A percentile compares a stretch with the other conserved stretches of the same genome.
These are phyloP conservation scores for Lathronympha strigana DNA, from an alignment of 2,888 invertebrate species.

Conservation along the genomic window DNA sequence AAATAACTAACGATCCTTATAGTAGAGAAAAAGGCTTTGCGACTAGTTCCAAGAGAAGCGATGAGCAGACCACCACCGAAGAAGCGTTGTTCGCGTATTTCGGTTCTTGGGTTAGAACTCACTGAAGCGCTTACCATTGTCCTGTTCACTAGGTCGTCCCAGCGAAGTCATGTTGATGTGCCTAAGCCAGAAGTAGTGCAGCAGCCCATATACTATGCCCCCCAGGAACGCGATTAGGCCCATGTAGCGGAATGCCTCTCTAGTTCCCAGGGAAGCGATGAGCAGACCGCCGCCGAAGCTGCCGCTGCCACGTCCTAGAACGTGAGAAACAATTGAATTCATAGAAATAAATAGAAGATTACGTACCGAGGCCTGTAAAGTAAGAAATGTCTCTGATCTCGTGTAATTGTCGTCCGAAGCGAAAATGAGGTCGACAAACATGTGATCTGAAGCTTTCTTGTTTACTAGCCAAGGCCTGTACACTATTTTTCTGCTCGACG, in stretches of 20 bases:
- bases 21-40: too few species aligned
- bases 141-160: conserved; percentile 72
- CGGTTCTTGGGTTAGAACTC: too few species aligned
- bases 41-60: too few species aligned
- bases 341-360: not conserved
- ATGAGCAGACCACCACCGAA: too few species aligned
- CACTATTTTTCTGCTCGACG: too few species aligned
- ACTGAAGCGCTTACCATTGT: conserved; percentile 72
- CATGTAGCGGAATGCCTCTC: conserved; percentile 92
- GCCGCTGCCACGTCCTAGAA: conserved; percentile 89
- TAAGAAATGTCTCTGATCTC: not conserved
- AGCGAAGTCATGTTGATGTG: conserved; percentile 81
- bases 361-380: not conserved
- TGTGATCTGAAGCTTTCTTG: too few species aligned
- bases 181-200: conserved; percentile 89
- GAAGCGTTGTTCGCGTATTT: not conserved
- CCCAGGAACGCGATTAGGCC: conserved; percentile 89
- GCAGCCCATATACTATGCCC: conserved; percentile 87
- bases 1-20: too few species aligned
- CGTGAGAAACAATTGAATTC: conserved; percentile 10
- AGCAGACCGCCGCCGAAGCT: conserved; percentile 91
- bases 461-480: too few species aligned
- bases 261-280: conserved; percentile 89
- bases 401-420: too few species aligned
- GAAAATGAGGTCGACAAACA: too few species aligned